phyloP scores from a whole-genome alignment of 2,113 vertebrate species.

The Illadopsis cleaveri region DNA sequence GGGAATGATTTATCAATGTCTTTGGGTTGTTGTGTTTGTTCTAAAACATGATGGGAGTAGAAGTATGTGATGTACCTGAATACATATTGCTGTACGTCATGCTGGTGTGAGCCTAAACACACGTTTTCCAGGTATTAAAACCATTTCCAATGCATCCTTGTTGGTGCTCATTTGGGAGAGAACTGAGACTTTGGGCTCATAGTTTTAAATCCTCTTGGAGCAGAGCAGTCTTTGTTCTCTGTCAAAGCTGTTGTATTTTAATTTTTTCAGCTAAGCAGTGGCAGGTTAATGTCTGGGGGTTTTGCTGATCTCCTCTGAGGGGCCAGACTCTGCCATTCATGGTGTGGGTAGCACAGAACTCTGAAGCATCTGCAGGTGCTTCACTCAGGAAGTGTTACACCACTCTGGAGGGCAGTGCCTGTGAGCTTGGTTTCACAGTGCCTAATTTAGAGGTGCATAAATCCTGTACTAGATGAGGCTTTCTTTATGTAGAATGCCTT shows the following conservation, averaged over 20 bases:
- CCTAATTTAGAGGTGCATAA: conserved; percentile 6
- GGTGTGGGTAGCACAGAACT: background rate
- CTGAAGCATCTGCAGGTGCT: background rate
- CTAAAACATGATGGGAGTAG: background rate
- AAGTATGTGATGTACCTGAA: background rate
- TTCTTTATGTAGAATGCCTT: background rate
- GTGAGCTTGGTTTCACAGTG: background rate
- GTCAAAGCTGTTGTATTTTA: background rate
- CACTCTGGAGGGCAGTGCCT: background rate
- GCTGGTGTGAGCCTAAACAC: background rate
- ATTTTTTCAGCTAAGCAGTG: background rate
- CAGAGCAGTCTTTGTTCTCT: background rate
- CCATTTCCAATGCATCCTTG: background rate
- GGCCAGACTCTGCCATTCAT: background rate
- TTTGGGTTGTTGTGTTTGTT: background rate
- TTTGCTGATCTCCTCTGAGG: background rate
- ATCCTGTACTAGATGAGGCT: background rate
- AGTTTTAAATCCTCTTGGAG: background rate
- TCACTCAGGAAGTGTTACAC: background rate
- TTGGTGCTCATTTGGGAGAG: background rate
- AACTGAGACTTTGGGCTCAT: background rate
- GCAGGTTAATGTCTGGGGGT: background rate
- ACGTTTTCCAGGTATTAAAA: background rate
- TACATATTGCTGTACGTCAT: background rate
- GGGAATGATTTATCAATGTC: background rate